phyloP scores from a whole-genome alignment of 2,797 vertebrate species.

The Enteromius viviparus region DNA sequence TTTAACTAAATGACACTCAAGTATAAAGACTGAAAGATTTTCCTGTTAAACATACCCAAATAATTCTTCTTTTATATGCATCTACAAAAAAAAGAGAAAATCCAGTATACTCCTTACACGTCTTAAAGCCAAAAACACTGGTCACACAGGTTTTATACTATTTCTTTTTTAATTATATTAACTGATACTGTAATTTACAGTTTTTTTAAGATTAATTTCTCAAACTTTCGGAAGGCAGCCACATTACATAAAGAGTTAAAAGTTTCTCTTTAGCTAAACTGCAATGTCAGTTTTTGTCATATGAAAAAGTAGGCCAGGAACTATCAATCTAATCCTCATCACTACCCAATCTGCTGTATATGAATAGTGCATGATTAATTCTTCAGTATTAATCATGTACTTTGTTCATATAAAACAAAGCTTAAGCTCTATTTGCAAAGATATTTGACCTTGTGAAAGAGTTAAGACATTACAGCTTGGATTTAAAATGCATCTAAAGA shows the following conservation, averaged over 20 bases:
- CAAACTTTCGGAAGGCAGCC: background rate
- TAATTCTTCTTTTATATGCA: background rate
- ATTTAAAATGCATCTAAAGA: slow-evolving; percentile 90
- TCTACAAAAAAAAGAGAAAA: background rate
- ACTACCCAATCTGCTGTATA: slow-evolving; percentile 83
- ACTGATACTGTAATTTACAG: background rate
- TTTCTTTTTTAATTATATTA: background rate
- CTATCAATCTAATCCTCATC: slow-evolving; percentile 78
- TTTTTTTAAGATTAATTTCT: background rate
- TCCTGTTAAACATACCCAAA: background rate
- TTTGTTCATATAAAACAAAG: slow-evolving; percentile 90
- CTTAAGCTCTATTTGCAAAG: slow-evolving; percentile 87
- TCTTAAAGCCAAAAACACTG: background rate
- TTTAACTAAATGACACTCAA: background rate
- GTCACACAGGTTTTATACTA: background rate
- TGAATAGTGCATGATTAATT: slow-evolving; percentile 87
- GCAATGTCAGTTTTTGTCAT: slow-evolving; percentile 78
- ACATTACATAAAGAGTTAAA: slow-evolving; percentile 65
- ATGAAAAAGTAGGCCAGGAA: slow-evolving; percentile 82
- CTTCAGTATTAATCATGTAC: slow-evolving; percentile 87
- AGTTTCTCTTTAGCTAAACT: slow-evolving; percentile 74
- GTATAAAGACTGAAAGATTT: background rate
- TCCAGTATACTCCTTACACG: background rate
- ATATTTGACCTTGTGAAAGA: slow-evolving; percentile 86
- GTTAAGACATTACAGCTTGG: slow-evolving; percentile 86